Conservation (phyloP, 2,797 vertebrate genomes). For the Aplochiton taeniatus region DNA sequence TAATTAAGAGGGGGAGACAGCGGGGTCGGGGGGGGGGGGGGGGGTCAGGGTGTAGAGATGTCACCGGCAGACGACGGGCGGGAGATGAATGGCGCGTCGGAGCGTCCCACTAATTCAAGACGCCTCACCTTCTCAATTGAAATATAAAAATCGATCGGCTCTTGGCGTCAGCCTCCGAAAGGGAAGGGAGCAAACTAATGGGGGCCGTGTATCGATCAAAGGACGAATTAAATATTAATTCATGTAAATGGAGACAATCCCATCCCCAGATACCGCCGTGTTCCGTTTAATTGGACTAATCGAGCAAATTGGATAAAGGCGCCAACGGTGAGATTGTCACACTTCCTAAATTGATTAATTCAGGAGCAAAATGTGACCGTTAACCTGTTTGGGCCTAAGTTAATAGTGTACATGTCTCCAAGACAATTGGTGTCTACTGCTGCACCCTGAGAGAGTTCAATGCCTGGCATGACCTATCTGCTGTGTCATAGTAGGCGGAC, state of each 20-base stretch:
- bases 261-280: conserved; percentile 34
- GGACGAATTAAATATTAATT: conserved; percentile 64
- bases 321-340: conserved; percentile 48
- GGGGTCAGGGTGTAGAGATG: conserved; percentile 33
- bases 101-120: conserved; percentile 54
- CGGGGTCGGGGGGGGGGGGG: conserved; percentile 53
- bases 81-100: conserved; percentile 34
- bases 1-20: conserved; percentile 62
- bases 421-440: background rate
- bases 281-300: conserved; percentile 52
- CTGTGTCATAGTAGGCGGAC: background rate
- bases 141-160: conserved; percentile 66
- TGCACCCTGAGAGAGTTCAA: background rate
- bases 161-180: conserved; percentile 34
- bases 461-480: background rate
- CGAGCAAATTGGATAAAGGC: conserved; percentile 50
- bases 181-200: conserved; percentile 52
- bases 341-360: conserved; percentile 38
- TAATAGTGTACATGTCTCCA: conserved; percentile 12
- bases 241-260: conserved; percentile 57
- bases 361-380: conserved; percentile 14
- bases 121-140: conserved; percentile 66
- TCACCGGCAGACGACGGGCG: conserved; percentile 2
- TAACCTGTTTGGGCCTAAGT: conserved; percentile 16
- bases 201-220: conserved; percentile 64